phyloP scores from a whole-genome alignment of 37 sponge, comb jelly and placozoan species.

The Halichondria panicea region DNA sequence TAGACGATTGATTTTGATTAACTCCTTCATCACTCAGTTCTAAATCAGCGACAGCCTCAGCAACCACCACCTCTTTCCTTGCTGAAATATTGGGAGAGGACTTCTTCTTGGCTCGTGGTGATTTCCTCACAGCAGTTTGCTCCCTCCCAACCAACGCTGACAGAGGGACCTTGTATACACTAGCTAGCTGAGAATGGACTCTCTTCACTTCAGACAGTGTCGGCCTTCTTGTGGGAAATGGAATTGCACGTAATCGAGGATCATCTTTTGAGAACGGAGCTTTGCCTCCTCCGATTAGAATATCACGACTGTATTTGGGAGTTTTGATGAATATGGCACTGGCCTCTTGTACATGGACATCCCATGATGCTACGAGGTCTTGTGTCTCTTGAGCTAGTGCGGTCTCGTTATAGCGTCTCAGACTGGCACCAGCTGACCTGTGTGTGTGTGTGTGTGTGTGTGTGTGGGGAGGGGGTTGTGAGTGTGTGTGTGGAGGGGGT shows the following conservation, averaged over 20 bases:
- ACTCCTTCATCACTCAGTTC: not conserved
- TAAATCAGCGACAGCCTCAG: not conserved
- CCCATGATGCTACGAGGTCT: conserved; percentile 72
- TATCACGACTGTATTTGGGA: conserved; percentile 44
- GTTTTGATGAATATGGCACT: conserved; percentile 69
- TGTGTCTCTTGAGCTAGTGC: conserved; percentile 74
- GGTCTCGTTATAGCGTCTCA: conserved; percentile 78
- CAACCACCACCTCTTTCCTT: not conserved
- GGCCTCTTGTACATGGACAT: conserved; percentile 29
- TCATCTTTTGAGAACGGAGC: conserved; percentile 39
- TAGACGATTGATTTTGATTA: not conserved
- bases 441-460: not conserved
- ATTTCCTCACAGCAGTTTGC: not conserved
- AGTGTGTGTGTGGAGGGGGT: not conserved
- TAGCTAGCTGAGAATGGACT: conserved; percentile 54
- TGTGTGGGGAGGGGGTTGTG: not conserved
- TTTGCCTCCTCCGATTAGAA: conserved; percentile 28
- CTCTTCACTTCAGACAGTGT: conserved; percentile 83
- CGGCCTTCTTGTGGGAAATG: conserved; percentile 83
- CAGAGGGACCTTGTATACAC: conserved; percentile 14
- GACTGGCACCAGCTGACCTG: conserved; percentile 75
- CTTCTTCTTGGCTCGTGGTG: not conserved
- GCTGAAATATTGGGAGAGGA: not conserved
- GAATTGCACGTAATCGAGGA: conserved; percentile 67
- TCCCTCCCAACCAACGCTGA: not conserved